A percentile compares a stretch with the other conserved stretches of the same genome.
Conservation (phyloP, 2,113 vertebrate genomes). For the Syrrhaptes paradoxus region DNA sequence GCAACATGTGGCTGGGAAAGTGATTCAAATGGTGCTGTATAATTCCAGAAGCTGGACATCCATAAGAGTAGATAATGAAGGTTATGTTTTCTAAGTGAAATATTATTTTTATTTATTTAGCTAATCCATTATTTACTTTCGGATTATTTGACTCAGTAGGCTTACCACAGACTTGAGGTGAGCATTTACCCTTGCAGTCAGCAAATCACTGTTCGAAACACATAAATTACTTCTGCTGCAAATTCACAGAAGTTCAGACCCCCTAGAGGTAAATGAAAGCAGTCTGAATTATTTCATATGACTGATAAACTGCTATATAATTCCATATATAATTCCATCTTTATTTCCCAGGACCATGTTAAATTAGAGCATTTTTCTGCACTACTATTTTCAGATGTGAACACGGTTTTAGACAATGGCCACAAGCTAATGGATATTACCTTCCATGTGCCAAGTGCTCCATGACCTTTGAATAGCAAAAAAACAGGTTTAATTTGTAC, state of each 20-base stretch:
- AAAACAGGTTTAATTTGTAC: neutral
- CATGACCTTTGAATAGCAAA: neutral
- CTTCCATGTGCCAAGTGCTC: neutral
- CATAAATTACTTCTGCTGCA: neutral
- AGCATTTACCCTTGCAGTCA: neutral
- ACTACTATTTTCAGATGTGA: neutral
- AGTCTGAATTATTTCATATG: neutral
- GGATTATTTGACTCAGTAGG: neutral
- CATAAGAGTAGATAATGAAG: neutral
- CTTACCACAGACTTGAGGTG: neutral
- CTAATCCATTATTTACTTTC: neutral
- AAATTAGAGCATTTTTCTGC: neutral
- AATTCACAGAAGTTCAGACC: neutral
- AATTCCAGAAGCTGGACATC: neutral
- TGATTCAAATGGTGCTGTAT: neutral
- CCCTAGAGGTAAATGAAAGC: neutral
- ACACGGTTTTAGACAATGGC: neutral
- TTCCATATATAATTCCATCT: neutral
- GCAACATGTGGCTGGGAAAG: neutral
- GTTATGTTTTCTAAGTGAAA: neutral
- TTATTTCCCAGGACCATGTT: neutral
- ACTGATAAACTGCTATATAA: neutral
- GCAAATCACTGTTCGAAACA: neutral
- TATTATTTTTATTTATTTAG: neutral
- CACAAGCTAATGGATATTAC: neutral